Evolutionary conservation across 2,888 invertebrate genomes (phyloP), one percentile per base, ranked within the genome.

Genomic region (Drosophila barbarae): DNA sequence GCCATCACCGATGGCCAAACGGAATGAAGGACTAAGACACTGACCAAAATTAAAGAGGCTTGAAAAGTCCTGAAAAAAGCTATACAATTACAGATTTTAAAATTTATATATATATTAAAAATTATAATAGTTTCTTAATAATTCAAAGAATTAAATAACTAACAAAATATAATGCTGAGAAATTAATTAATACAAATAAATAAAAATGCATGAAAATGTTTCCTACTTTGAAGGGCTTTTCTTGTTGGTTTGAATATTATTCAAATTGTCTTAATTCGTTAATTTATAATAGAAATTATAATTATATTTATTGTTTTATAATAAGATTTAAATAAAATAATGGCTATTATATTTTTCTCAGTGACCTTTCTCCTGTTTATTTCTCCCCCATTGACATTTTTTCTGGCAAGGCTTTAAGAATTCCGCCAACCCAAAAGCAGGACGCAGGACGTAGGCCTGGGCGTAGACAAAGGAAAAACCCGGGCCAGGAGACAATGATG

Each of bases 401-500:
- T 49, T 53, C 30, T 7, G 34, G 52, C 52, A 53, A 53, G 53
- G 41, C 67, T 68, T 68, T 58, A 59, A 52, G 41, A 39, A 51
- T 41, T 35, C 51, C 15, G 10, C 5, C n/a, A 38, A 1, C 44
- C 36, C 15, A 32, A 59, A 18, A 13, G 18, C 10, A 28, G 32
- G 30, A 39, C 36, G 35, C 41, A 69, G 66, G 63, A 26, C 26
- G n/a, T 42, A 26, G 42, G 41, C 41, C 67, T 46, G 50, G 60
- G 55, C 72, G 71, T 59, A 78, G 69, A 74, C 76, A 76, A 55
- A 78, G 34, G 74, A 74, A 58, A 53, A 54, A 54, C 44, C 26
- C 58, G 50, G 50, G 46, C 56, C 66, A 56, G 64, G 66, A 67
- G 57, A 77, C 75, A 77, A 80, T 77, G 80, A 73, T 68, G 74